phyloP scores from a whole-genome alignment of 1,140 invertebrate genomes.

The Chironomus tepperi region DNA sequence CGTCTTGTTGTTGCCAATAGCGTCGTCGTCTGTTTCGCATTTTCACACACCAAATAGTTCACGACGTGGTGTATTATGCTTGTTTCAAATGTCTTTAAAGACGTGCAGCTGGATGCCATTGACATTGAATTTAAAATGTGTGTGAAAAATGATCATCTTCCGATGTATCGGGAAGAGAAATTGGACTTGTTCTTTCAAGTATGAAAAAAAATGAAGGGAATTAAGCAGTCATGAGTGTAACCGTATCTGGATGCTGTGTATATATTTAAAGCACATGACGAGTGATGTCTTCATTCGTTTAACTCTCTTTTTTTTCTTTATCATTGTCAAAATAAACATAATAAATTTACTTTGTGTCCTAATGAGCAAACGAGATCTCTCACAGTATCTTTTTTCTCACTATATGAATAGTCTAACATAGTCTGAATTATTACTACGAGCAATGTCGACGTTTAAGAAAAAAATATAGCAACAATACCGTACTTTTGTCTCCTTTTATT shows the following conservation, averaged over 20 bases:
- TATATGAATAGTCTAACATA: not conserved
- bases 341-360: conserved; percentile 1
- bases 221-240: not conserved
- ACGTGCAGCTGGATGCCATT: conserved; percentile 9
- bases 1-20: too few species aligned
- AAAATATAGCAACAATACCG: too few species aligned
- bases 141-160: too few species aligned
- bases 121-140: not conserved
- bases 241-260: not conserved
- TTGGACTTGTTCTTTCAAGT: too few species aligned
- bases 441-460: too few species aligned
- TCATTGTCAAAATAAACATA: conserved; percentile 14
- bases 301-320: not conserved
- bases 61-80: not conserved
- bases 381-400: not conserved
- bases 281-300: not conserved
- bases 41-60: too few species aligned
- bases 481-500: too few species aligned
- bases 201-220: not conserved
- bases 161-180: too few species aligned
- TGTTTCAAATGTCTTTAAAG: not conserved
- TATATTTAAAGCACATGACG: not conserved
- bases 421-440: too few species aligned
- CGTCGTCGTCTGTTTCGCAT: too few species aligned
- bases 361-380: not conserved